Evolutionary conservation across 2,888 invertebrate genomes (phyloP), one percentile per base, ranked within the genome.

Genomic region (Drosophila setosimentum): DNA sequence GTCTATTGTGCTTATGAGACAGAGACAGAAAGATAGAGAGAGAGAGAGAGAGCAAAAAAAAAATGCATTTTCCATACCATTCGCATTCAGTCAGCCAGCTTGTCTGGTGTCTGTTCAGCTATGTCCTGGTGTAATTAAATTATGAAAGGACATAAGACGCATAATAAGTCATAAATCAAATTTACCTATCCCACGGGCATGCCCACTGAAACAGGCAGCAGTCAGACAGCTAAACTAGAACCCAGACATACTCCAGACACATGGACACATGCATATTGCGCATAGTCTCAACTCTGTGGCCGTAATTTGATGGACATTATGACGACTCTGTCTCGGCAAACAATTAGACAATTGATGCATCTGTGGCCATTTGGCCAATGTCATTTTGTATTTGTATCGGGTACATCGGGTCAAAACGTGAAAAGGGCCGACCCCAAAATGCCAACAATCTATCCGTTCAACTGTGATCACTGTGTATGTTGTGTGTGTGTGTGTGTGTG

Each of bases 131-230:
- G 89, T 92, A 92, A 92, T 92, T 92, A 91, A 92, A 92, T 92
- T 92, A 92, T 91, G 91, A 89, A 86, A 91, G 89, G 90, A 91
- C 92, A 91, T 91, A 91, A 91, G 91, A 91, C 87, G 91, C 91
- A 91, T 89, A 91, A 92, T 91, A 92, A 91, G 91, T 91, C 91
- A 92, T 92, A 92, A 92, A 92, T 92, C 91, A 92, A 92, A 91
- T 91, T 90, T 89, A 87, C 87, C 85, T 89, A 78, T 85, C 91
- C 87, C 81, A 80, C 78, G 82, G 80, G 90, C 55, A 37, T 70
- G 60, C 61, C 51, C 35, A 57, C 29, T 30, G 30, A 42, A 64
- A 65, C 70, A 66, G 50, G 18, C 33, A 49, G 55, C 61, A 59
- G 68, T 54, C 76, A 69, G 77, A 75, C 75, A 78, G 63, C 35